Evolutionary conservation across 1,140 invertebrate genomes (phyloP).

Genomic region (Magallana gigas): DNA sequence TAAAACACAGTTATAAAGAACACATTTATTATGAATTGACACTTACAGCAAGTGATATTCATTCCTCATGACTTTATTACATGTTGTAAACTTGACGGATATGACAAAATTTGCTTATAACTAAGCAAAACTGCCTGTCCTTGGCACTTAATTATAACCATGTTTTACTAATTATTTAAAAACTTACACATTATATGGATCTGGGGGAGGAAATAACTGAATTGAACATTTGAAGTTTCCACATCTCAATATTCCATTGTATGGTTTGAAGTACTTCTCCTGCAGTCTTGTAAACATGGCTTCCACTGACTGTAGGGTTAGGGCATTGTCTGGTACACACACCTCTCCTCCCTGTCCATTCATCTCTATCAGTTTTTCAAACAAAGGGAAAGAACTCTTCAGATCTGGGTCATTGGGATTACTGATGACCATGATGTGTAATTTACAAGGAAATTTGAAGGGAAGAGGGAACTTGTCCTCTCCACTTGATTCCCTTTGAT

Average conservation of each 20-base stretch:
- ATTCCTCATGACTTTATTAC: too few relatives aligned
- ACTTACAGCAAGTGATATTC: too few relatives aligned
- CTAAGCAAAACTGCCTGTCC: too few relatives aligned
- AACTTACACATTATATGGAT: constrained; percentile 70
- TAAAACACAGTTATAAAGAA: too few relatives aligned
- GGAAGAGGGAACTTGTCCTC: constrained; percentile 84
- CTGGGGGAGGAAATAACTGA: constrained; percentile 88
- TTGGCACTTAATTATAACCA: background rate
- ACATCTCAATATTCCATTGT: constrained; percentile 87
- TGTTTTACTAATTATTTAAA: background rate
- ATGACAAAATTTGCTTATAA: too few relatives aligned
- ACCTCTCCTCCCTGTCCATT: constrained; percentile 84
- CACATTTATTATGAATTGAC: too few relatives aligned
- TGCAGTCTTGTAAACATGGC: constrained; percentile 87
- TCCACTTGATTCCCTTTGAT: constrained; percentile 57
- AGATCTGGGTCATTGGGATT: constrained; percentile 76
- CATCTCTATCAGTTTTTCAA: constrained; percentile 82
- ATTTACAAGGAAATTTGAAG: constrained; percentile 89
- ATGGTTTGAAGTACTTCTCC: constrained; percentile 89
- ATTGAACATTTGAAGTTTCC: constrained; percentile 88
- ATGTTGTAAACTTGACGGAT: too few relatives aligned
- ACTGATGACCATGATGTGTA: constrained; percentile 87
- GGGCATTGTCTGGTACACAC: constrained; percentile 83
- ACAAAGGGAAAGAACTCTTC: constrained; percentile 77
- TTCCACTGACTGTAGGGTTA: constrained; percentile 83